Evolutionary conservation across 2,113 vertebrate genomes (phyloP).

Genomic region (Oryzias woworae): DNA sequence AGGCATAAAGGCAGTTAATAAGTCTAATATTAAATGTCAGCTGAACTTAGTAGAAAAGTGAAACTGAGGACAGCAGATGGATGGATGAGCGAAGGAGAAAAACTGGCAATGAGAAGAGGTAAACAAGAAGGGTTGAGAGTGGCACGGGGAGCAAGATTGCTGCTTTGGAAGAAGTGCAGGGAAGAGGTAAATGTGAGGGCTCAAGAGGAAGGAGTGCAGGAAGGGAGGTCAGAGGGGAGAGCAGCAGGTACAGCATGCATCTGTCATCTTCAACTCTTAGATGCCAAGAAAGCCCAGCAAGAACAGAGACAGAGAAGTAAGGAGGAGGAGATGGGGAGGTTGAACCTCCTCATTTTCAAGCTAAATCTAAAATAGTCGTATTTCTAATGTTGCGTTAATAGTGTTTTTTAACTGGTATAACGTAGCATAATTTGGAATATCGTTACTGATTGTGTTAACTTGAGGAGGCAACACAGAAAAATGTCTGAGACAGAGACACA

Average conservation of each 20-base stretch:
- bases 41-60: conserved; percentile 19
- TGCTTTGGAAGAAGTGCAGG: conserved; percentile 34
- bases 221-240: conserved; percentile 60
- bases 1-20: conserved; percentile 34
- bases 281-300: conserved; percentile 48
- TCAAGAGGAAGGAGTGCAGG: conserved; percentile 36
- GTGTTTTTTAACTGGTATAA: too few relatives aligned
- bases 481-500: conserved; percentile 24
- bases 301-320: conserved; percentile 35
- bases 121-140: conserved; percentile 30
- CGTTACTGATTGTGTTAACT: background rate
- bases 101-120: conserved; percentile 27
- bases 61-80: conserved; percentile 36
- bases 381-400: too few relatives aligned
- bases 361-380: conserved; percentile 9
- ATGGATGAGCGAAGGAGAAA: conserved; percentile 11
- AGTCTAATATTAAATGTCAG: conserved; percentile 31
- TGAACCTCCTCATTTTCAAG: conserved; percentile 29
- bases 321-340: conserved; percentile 20
- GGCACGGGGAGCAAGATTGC: conserved; percentile 38
- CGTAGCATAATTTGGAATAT: conserved; percentile 23
- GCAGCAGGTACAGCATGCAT: conserved; percentile 67
- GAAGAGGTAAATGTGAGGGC: conserved; percentile 10
- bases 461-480: background rate
- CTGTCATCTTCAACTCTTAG: conserved; percentile 71